Conservation (phyloP, 53 echinoderm and acorn worm genomes). For the Apostichopus leukothele region DNA sequence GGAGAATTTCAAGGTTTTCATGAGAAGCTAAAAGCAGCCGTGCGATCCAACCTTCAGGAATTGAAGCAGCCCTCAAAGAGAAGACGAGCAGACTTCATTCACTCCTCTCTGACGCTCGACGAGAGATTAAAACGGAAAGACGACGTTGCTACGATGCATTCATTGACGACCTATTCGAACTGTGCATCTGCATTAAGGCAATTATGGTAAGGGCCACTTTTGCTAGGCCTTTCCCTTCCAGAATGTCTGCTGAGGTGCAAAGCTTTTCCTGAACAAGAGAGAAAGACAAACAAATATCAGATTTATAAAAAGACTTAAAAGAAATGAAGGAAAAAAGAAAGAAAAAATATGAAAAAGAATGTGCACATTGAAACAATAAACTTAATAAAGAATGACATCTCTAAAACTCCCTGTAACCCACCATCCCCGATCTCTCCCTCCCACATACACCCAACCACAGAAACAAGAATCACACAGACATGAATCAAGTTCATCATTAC, state of each 20-base stretch:
- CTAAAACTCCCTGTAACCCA: no score
- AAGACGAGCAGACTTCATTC: no score
- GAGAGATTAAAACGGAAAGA: neutral
- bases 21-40: no score
- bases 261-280: slow-evolving; percentile 74
- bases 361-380: no score
- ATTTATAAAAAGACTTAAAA: neutral
- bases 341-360: neutral
- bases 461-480: no score
- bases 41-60: no score
- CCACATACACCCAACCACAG: no score
- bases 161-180: slow-evolving; percentile 22
- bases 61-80: no score
- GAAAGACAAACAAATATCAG: neutral
- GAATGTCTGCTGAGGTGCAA: slow-evolving; percentile 80
- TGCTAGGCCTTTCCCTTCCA: slow-evolving; percentile 87
- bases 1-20: no score
- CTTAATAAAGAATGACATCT: neutral
- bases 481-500: no score
- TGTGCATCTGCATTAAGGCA: slow-evolving; percentile 57
- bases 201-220: slow-evolving; percentile 84
- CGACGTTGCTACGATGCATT: neutral
- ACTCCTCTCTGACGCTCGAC: neutral
- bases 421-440: no score
- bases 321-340: neutral